Conservation (phyloP, 2,888 invertebrate species). For the Myathropa florea region DNA sequence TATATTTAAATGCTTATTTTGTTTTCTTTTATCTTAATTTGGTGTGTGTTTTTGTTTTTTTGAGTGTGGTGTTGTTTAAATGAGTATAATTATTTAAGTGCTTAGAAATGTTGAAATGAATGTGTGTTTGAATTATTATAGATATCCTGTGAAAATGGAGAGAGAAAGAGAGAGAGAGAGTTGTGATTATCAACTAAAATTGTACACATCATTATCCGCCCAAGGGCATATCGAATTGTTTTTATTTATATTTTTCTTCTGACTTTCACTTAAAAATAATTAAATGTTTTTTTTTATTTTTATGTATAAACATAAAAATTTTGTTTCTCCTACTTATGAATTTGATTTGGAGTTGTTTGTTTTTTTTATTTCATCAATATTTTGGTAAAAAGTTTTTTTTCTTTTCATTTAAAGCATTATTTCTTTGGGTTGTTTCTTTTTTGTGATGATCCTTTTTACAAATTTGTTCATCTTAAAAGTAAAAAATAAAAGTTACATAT, state of each 20-base stretch:
- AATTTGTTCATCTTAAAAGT: not conserved
- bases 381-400: conserved; percentile 52
- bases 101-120: not conserved
- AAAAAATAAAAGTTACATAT: conserved; percentile 12
- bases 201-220: not conserved
- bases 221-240: not conserved
- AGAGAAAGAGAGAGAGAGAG: not conserved
- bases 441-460: conserved; percentile 17
- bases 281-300: not conserved
- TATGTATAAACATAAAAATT: conserved; percentile 57
- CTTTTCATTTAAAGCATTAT: conserved; percentile 52
- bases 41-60: not conserved
- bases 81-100: not conserved
- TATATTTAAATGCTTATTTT: not conserved
- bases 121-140: conserved; percentile 1
- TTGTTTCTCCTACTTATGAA: conserved; percentile 18
- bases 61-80: not conserved
- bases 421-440: conserved; percentile 14
- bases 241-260: not conserved
- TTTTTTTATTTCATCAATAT: conserved; percentile 13
- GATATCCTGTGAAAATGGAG: conserved; percentile 40
- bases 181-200: conserved; percentile 43
- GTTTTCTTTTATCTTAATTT: not conserved
- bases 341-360: conserved; percentile 17
- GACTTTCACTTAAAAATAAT: not conserved